Conservation (phyloP, 2,797 vertebrate species). For the Xenops minutus region DNA sequence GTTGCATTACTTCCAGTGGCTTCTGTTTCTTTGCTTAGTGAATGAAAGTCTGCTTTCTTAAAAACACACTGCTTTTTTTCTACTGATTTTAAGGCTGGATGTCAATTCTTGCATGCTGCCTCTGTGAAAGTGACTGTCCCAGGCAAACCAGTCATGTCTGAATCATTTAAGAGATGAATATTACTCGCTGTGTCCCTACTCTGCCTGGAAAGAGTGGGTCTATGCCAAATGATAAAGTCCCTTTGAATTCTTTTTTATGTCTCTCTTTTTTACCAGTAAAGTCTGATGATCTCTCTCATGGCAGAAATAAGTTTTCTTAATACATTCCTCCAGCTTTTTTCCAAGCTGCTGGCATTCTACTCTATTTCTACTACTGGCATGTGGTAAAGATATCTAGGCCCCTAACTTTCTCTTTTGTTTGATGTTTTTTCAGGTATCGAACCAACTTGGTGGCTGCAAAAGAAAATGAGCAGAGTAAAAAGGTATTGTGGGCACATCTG, state of each 20-base stretch:
- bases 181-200: not conserved
- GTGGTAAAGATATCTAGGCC: not conserved
- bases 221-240: not conserved
- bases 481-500: slow-evolving; percentile 76
- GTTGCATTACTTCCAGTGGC: slow-evolving; percentile 29
- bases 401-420: not conserved
- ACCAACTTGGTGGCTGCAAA: slow-evolving; percentile 88
- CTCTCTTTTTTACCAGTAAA: not conserved
- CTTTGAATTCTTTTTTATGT: not conserved
- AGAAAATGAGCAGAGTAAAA: slow-evolving; percentile 76
- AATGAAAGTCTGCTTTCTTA: not conserved
- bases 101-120: not conserved
- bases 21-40: slow-evolving; percentile 12
- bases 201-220: not conserved
- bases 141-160: not conserved
- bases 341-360: not conserved
- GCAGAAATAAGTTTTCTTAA: not conserved
- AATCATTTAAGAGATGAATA: not conserved
- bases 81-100: not conserved
- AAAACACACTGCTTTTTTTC: not conserved
- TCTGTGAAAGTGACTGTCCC: slow-evolving; percentile 8
- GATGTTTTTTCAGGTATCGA: slow-evolving; percentile 81
- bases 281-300: not conserved
- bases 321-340: not conserved
- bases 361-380: not conserved